phyloP scores from a whole-genome alignment of 2,797 vertebrate species.

The Micrastur ruficollis region DNA sequence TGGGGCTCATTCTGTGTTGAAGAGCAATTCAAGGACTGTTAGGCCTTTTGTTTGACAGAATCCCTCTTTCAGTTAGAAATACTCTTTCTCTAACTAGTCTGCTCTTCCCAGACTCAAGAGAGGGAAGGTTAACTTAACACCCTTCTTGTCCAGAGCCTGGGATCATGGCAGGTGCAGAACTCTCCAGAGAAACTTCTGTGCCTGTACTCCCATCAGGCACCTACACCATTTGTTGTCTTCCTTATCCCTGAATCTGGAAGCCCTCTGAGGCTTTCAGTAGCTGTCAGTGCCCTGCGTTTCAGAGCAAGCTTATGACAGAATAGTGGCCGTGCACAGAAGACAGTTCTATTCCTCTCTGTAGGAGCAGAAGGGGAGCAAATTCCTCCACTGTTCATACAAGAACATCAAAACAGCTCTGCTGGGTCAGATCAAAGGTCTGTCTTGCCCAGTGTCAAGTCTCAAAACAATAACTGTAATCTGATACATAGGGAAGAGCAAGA shows the following conservation, averaged over 20 bases:
- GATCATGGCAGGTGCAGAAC: neutral
- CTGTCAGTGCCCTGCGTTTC: neutral
- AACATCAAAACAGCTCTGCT: neutral
- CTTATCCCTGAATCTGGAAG: neutral
- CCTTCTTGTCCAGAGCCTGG: neutral
- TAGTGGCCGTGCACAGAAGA: neutral
- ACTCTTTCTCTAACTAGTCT: neutral
- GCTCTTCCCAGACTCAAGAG: neutral
- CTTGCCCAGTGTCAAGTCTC: neutral
- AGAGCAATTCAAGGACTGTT: neutral
- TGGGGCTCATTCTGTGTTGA: neutral
- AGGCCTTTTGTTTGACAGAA: neutral
- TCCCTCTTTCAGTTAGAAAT: neutral
- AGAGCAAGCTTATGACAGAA: neutral
- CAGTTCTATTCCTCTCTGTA: neutral
- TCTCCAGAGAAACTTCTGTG: neutral
- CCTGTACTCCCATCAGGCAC: neutral
- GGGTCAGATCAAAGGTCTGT: neutral
- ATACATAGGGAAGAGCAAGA: neutral
- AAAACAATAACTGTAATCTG: neutral
- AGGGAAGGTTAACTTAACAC: neutral
- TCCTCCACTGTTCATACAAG: neutral
- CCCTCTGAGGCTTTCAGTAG: neutral
- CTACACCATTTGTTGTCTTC: neutral
- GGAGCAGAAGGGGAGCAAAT: neutral